These are phyloP conservation scores for Acanthurus leucopareius DNA, from an alignment of 2,797 vertebrate genomes.

Conservation along the genomic window DNA sequence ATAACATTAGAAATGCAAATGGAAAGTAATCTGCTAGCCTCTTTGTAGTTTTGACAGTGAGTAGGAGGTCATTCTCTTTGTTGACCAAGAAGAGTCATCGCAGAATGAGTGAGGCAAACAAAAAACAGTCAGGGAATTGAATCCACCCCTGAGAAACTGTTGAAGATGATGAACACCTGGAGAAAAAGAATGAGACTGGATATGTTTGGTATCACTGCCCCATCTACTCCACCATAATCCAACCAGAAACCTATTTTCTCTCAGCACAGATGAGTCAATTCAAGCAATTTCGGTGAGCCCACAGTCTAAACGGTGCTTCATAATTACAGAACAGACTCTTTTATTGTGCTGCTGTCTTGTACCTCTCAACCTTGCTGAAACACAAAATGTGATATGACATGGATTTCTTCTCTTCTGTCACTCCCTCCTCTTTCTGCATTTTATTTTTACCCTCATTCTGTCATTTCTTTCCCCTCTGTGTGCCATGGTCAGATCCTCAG, in stretches of 20 bases:
- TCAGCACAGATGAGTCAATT: conserved; percentile 36
- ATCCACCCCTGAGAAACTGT: conserved; percentile 73
- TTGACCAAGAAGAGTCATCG: conserved; percentile 84
- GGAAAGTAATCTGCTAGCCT: not conserved
- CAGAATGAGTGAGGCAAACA: conserved; percentile 68
- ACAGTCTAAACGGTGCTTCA: not conserved
- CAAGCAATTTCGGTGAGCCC: not conserved
- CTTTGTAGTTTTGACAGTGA: conserved; percentile 83
- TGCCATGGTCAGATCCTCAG: conserved; percentile 1
- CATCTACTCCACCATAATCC: conserved; percentile 33
- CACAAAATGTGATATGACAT: not conserved
- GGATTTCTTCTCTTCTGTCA: not conserved
- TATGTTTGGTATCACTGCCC: conserved; percentile 89
- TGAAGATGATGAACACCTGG: conserved; percentile 89
- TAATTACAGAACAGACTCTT: conserved; percentile 4
- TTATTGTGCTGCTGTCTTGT: not conserved
- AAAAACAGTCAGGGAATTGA: conserved; percentile 67
- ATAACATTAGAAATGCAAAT: not conserved
- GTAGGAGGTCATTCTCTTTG: conserved; percentile 83
- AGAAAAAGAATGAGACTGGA: conserved; percentile 89
- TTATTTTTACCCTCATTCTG: conserved; percentile 5
- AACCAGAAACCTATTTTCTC: conserved; percentile 77
- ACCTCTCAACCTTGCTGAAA: not conserved
- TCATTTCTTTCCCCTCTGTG: not conserved
- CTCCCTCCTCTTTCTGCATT: not conserved